Percentiles rank a stretch among this genome's conserved stretches.
Conservation (phyloP, 2,113 vertebrate species). For the Ophiodon elongatus region DNA sequence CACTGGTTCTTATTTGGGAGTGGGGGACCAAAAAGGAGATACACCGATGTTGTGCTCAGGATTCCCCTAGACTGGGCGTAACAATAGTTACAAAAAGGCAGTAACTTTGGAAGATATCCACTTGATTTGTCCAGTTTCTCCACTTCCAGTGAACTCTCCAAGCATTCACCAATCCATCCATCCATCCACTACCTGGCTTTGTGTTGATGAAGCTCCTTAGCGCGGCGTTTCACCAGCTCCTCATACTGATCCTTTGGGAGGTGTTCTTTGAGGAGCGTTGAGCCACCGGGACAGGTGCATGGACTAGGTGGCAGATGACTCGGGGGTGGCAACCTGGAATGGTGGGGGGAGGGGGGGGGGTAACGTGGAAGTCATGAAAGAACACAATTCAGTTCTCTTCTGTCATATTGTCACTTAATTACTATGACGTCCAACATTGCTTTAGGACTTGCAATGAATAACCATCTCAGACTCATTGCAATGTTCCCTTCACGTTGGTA, state of each 20-base stretch:
- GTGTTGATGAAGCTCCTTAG: constrained; percentile 39
- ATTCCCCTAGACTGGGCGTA: no score
- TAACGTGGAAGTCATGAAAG: neutral
- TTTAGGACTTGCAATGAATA: neutral
- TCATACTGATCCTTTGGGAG: constrained; percentile 6
- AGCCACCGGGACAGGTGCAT: neutral
- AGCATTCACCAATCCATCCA: neutral
- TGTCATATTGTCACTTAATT: neutral
- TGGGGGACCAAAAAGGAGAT: no score
- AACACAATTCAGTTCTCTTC: neutral
- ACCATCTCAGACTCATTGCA: no score
- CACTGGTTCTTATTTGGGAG: no score
- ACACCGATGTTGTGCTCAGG: no score
- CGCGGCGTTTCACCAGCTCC: constrained; percentile 25
- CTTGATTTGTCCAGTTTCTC: neutral
- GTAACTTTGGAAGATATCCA: no score
- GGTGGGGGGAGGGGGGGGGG: neutral
- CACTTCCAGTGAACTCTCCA: neutral
- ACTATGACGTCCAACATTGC: neutral
- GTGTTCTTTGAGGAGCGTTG: neutral
- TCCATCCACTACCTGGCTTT: constrained; percentile 47
- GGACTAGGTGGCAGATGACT: neutral
- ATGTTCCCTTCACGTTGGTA: no score
- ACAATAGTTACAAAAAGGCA: no score
- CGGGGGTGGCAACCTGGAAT: neutral